Conservation (phyloP, 2,888 invertebrate genomes). For the Latrodectus elegans region DNA sequence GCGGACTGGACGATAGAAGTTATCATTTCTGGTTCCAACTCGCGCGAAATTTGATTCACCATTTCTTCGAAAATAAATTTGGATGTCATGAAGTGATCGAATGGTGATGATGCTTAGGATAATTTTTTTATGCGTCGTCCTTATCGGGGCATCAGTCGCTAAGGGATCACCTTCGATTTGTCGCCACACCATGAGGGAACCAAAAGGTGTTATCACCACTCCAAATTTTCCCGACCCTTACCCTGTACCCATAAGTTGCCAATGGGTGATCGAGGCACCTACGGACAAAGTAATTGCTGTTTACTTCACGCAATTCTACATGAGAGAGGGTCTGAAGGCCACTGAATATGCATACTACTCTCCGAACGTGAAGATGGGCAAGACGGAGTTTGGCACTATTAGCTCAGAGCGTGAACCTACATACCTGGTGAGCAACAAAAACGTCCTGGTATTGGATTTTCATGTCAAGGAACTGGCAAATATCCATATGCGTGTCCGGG, state of each 20-base stretch:
- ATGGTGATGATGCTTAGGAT: background rate
- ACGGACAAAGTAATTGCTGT: conserved; percentile 82
- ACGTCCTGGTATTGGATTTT: conserved; percentile 87
- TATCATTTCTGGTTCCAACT: too few relatives aligned
- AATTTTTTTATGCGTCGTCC: background rate
- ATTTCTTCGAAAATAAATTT: too few relatives aligned
- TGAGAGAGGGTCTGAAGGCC: conserved; percentile 74
- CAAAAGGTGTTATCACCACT: conserved; percentile 83
- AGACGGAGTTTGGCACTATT: conserved; percentile 61
- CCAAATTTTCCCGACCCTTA: conserved; percentile 90
- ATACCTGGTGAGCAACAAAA: conserved; percentile 77
- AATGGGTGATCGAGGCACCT: conserved; percentile 88
- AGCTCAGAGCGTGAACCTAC: conserved; percentile 71
- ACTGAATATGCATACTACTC: conserved; percentile 73
- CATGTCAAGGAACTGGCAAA: conserved; percentile 78
- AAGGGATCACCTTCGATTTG: conserved; percentile 22
- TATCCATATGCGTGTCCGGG: conserved; percentile 87
- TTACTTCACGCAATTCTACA: conserved; percentile 91
- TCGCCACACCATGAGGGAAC: conserved; percentile 57
- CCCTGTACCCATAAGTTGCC: conserved; percentile 87
- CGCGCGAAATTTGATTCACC: too few relatives aligned
- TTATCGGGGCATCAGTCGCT: background rate
- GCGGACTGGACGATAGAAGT: background rate
- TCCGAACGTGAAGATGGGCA: conserved; percentile 67
- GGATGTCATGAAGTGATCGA: background rate